Evolutionary conservation across 2,797 vertebrate species (phyloP).

Genomic region (Muscicapa striata): DNA sequence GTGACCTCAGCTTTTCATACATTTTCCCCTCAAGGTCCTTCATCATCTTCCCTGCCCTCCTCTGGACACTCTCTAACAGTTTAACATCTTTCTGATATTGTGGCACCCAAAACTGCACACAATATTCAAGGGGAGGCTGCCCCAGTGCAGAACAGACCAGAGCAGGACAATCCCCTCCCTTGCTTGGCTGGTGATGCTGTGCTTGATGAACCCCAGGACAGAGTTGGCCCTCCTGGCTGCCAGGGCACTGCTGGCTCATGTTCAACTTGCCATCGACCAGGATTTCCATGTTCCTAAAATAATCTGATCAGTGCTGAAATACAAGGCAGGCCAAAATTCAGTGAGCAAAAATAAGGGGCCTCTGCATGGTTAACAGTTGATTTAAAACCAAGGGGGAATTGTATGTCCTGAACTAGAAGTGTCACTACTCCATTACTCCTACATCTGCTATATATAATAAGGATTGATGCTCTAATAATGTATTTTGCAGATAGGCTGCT

Average conservation of each 20-base stretch:
- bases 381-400: background rate
- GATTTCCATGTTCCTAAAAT: background rate
- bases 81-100: background rate
- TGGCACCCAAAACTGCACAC: background rate
- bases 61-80: background rate
- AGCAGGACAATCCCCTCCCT: background rate
- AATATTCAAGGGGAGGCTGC: rapidly evolving
- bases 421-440: background rate
- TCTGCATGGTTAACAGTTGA: background rate
- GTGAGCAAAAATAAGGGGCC: background rate
- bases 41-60: rapidly evolving
- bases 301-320: background rate
- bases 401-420: background rate
- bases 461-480: background rate
- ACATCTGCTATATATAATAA: background rate
- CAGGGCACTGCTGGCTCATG: background rate
- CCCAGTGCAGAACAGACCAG: background rate
- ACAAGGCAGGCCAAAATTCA: background rate
- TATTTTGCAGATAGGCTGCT: slow-evolving; percentile 14
- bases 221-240: rapidly evolving
- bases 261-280: rapidly evolving
- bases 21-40: background rate
- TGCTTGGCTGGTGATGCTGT: rapidly evolving
- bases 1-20: background rate
- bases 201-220: background rate